Percentiles rank a stretch among this genome's conserved stretches.
Conservation (phyloP, 2,888 invertebrate genomes). For the Drosophila antonietae region DNA sequence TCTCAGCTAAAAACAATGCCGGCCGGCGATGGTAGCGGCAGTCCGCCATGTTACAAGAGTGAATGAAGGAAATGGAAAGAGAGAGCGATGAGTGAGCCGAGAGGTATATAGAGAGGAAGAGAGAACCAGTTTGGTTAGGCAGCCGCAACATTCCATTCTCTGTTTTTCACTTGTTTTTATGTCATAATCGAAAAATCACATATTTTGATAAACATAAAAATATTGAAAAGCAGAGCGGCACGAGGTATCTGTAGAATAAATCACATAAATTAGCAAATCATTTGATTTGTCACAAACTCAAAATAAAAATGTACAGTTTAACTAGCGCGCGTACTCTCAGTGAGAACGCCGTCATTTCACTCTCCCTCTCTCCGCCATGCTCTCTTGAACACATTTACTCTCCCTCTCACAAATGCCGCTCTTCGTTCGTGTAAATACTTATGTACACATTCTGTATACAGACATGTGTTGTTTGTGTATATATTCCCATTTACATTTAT, state of each 20-base stretch:
- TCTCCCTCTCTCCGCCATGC: conserved; percentile 14
- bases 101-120: neutral
- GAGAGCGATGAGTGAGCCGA: neutral
- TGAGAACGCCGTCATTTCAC: conserved; percentile 13
- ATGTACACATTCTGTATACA: conserved; percentile 58
- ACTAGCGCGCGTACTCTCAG: conserved; percentile 38
- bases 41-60: conserved; percentile 48
- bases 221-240: conserved; percentile 22
- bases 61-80: neutral
- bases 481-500: conserved; percentile 69
- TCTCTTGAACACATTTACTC: conserved; percentile 12
- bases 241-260: conserved; percentile 44
- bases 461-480: conserved; percentile 49
- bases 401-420: conserved; percentile 18
- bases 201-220: conserved; percentile 44
- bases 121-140: conserved; percentile 48
- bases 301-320: conserved; percentile 76
- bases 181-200: conserved; percentile 36
- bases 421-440: conserved; percentile 52
- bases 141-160: conserved; percentile 42
- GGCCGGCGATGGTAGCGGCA: conserved; percentile 60
- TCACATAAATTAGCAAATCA: conserved; percentile 69
- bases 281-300: conserved; percentile 68
- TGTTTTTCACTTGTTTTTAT: conserved; percentile 27
- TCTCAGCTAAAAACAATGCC: conserved; percentile 70